These are phyloP conservation scores for Elysia crispata DNA, from an alignment of 2,888 invertebrate genomes.

Conservation along the genomic window DNA sequence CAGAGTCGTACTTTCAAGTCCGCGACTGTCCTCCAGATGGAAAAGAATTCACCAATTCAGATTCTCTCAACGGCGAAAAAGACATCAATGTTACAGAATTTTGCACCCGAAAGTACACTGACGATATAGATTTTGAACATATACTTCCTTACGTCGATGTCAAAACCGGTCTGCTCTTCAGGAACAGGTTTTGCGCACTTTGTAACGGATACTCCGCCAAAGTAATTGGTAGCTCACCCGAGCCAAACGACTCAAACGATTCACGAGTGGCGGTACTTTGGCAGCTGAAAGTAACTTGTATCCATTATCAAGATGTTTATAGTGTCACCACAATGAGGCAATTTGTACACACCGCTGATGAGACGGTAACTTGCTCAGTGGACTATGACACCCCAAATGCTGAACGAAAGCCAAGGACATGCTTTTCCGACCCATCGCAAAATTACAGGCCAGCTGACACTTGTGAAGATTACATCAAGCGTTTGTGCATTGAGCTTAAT, in stretches of 20 bases:
- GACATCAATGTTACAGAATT: no score
- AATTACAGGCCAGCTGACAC: no score
- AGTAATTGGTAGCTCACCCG: background rate
- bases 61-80: no score
- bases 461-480: no score
- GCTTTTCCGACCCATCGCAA: no score
- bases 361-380: background rate
- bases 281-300: background rate
- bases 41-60: no score
- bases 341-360: background rate
- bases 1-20: no score
- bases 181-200: conserved; percentile 33
- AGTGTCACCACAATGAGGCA: background rate
- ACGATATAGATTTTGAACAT: background rate
- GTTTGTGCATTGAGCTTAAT: background rate
- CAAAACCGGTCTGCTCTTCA: conserved; percentile 21
- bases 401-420: no score
- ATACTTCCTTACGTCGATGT: conserved; percentile 16
- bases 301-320: conserved; percentile 21
- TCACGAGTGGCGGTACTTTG: background rate
- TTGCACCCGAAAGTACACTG: no score
- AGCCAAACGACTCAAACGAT: no score
- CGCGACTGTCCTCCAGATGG: no score
- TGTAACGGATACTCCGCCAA: conserved; percentile 22
- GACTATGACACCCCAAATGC: no score